These are phyloP conservation scores for Drosophila mayaguana DNA, from an alignment of 2,888 invertebrate species.

Conservation along the genomic window DNA sequence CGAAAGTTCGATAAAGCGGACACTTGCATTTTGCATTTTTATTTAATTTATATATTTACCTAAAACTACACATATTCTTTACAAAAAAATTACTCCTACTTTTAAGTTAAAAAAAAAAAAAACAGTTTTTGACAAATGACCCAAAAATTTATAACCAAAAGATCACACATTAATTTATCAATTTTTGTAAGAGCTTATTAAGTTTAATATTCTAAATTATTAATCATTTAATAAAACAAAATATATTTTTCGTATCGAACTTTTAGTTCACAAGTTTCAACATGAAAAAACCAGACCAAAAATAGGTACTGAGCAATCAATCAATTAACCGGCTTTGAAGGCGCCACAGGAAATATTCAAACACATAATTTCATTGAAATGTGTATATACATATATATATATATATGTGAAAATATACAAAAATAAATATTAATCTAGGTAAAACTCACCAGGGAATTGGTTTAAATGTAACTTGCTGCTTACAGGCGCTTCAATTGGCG, in stretches of 20 bases:
- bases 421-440: not conserved
- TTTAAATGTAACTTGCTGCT: slow-evolving; percentile 31
- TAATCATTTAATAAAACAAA: not conserved
- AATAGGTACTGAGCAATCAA: not conserved
- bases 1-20: not conserved
- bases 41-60: not conserved
- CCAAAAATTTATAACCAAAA: too few relatives aligned
- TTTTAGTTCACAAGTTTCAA: not conserved
- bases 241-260: not conserved
- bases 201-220: not conserved
- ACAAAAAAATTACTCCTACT: too few relatives aligned
- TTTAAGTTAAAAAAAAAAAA: too few relatives aligned
- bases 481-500: slow-evolving; percentile 31
- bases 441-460: slow-evolving; percentile 44
- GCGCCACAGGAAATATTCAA: not conserved
- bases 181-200: too few relatives aligned
- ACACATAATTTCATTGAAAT: not conserved
- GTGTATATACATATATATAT: not conserved
- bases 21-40: not conserved
- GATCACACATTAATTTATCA: too few relatives aligned
- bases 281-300: not conserved
- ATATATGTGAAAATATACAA: not conserved
- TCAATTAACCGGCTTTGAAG: not conserved
- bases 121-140: too few relatives aligned
- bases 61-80: too few relatives aligned